Base-by-base conservation (phyloP, 1,140 invertebrate genomes). In the Eupristina koningsbergeri region DNA sequence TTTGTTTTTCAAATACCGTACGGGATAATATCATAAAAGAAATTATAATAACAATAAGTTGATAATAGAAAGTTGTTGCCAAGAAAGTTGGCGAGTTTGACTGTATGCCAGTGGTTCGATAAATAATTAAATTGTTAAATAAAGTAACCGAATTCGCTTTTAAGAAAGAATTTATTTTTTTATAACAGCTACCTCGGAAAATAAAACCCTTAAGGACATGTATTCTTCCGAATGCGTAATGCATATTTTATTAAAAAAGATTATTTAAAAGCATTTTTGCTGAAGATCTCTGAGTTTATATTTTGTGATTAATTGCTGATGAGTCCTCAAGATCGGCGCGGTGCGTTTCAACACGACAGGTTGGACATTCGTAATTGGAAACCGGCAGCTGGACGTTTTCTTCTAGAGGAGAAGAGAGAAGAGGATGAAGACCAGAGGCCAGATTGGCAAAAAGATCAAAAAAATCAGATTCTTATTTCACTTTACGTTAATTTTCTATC, bases 391-490 rank as follows among this genome's bases (percentile, higher is more conserved):
- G 6, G 63, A 63, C 83, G 71, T 39, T 71, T 29, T 67, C 41
- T 29, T 31, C 47, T 41, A 29, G 22, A 31, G n/a, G n/a, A 67
- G 39, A 29, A 64, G 41, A 78, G 74, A 22, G 36, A 39, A 73
- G 34, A 71, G 31, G 31, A 36, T 26, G 47, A 2, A 36, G n/a
- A 29, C 22, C 13, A 34, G 39, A 53, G 41, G 22, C 29, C 13
- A 63, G 22, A 22, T 34, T 3, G 71, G 0, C 26, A 47, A 63
- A 67, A n/a, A 76, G n/a, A 41, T 1, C 41, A 58, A 50, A 26
- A 61, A 85, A 81, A 85, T 85, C 79, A 78, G 73, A 85, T 85
- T 85, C 79, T 85, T 85, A 81, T 81, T 85, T 85, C 64, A 47
- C 71, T 85, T 81, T 77, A 85, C 79, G 84, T 81, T 85, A 78